Evolutionary conservation across 2,113 vertebrate species (phyloP).

Genomic region (Murina feae): DNA sequence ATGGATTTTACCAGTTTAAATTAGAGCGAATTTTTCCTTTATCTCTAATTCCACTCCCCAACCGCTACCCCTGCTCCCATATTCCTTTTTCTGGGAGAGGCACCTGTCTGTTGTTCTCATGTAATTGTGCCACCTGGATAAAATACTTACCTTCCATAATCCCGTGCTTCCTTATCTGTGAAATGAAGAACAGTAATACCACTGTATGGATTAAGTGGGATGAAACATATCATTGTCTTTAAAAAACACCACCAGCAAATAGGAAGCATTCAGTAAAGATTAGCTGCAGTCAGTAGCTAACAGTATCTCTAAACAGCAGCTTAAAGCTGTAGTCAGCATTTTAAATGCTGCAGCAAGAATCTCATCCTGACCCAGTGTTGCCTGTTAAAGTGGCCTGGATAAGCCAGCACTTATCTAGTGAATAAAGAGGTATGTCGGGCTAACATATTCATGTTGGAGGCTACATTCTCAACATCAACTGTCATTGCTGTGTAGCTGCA

Average conservation of each 20-base stretch:
- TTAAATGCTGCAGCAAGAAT: not conserved
- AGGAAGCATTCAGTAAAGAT: not conserved
- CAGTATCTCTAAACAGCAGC: not conserved
- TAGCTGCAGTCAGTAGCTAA: not conserved
- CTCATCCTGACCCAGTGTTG: not conserved
- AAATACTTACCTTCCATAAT: not conserved
- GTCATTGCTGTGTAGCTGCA: not conserved
- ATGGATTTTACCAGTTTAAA: not conserved
- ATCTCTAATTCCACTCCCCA: not conserved
- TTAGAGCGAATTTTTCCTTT: not conserved
- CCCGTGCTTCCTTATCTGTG: not conserved
- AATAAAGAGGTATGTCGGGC: not conserved
- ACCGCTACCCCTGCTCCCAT: rapidly evolving
- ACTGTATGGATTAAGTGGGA: not conserved
- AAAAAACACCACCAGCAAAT: not conserved
- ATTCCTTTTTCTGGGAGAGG: not conserved
- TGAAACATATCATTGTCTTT: too few species aligned
- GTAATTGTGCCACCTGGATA: not conserved
- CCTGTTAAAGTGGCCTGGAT: not conserved
- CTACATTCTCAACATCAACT: not conserved
- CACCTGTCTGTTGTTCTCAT: not conserved
- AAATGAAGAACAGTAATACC: not conserved
- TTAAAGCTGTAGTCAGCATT: not conserved
- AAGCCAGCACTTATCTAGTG: not conserved
- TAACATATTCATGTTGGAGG: not conserved